Conservation (phyloP, 2,797 vertebrate species). For the Heteromormyrus szaboi region DNA sequence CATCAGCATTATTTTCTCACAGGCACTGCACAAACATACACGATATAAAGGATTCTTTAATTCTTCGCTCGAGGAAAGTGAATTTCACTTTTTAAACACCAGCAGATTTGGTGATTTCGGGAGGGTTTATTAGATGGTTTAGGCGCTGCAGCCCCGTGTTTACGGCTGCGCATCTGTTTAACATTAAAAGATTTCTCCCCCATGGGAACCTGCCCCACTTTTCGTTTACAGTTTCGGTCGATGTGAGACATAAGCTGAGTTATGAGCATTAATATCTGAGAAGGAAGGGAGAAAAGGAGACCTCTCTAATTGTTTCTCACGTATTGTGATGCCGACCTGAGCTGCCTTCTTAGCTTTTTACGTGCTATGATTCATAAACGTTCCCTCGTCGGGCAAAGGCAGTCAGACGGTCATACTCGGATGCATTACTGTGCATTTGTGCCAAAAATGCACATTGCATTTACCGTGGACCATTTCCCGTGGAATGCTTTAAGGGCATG, state of each 20-base stretch:
- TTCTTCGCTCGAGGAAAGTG: neutral
- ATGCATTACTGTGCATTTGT: conserved; percentile 8
- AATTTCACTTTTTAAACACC: neutral
- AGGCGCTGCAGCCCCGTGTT: neutral
- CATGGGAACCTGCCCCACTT: conserved; percentile 19
- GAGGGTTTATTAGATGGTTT: neutral
- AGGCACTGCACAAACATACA: neutral
- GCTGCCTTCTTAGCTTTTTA: conserved; percentile 11
- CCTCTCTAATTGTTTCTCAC: neutral
- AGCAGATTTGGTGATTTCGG: neutral
- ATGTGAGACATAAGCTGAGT: neutral
- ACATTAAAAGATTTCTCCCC: conserved; percentile 15
- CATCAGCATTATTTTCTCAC: no score
- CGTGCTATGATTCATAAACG: conserved; percentile 7
- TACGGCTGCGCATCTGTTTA: conserved; percentile 10
- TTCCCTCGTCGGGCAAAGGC: neutral
- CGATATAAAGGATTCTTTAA: neutral
- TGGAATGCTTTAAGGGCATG: neutral
- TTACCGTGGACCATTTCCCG: neutral
- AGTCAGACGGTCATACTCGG: neutral
- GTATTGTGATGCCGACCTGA: neutral
- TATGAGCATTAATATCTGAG: conserved; percentile 11
- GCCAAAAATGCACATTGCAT: neutral
- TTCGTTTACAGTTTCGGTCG: conserved; percentile 11
- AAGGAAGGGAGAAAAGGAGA: neutral